A percentile compares a stretch with the other conserved stretches of the same genome.
These are phyloP conservation scores for Orchestes rusci DNA, from an alignment of 2,888 invertebrate genomes.

Conservation along the genomic window DNA sequence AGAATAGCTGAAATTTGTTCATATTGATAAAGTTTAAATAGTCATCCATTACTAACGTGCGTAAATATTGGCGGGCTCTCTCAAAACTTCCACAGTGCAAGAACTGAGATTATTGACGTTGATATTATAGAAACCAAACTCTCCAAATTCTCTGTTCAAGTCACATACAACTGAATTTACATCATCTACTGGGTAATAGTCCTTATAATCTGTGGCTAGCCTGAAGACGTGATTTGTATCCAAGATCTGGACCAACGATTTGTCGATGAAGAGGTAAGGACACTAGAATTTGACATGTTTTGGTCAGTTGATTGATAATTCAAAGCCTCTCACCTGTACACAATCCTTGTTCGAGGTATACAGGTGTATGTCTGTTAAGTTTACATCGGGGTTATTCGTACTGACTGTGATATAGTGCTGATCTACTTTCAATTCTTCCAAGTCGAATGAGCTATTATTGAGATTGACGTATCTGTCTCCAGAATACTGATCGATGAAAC, in stretches of 20 bases:
- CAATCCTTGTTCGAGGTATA: constrained; percentile 31
- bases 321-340: constrained; percentile 30
- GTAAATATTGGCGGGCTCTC: constrained; percentile 32
- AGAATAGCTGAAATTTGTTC: constrained; percentile 39
- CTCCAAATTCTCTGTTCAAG: constrained; percentile 28
- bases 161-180: constrained; percentile 27
- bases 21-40: background rate
- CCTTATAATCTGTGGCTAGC: constrained; percentile 24
- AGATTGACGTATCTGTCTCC: constrained; percentile 19
- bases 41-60: constrained; percentile 27
- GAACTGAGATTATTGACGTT: constrained; percentile 22
- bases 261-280: constrained; percentile 22
- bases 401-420: constrained; percentile 28
- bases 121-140: constrained; percentile 33
- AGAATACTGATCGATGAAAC: constrained; percentile 28
- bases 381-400: constrained; percentile 14
- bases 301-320: too few relatives aligned
- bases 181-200: constrained; percentile 27
- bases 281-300: too few relatives aligned
- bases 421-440: constrained; percentile 27
- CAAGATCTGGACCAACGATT: constrained; percentile 19
- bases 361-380: constrained; percentile 23
- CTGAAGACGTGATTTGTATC: constrained; percentile 24
- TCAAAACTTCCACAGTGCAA: constrained; percentile 27
- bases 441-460: constrained; percentile 20